Percentiles rank a stretch among this genome's conserved stretches.
These are phyloP conservation scores for Carcharodon carcharias DNA, from an alignment of 2,797 vertebrate genomes.

Conservation along the genomic window DNA sequence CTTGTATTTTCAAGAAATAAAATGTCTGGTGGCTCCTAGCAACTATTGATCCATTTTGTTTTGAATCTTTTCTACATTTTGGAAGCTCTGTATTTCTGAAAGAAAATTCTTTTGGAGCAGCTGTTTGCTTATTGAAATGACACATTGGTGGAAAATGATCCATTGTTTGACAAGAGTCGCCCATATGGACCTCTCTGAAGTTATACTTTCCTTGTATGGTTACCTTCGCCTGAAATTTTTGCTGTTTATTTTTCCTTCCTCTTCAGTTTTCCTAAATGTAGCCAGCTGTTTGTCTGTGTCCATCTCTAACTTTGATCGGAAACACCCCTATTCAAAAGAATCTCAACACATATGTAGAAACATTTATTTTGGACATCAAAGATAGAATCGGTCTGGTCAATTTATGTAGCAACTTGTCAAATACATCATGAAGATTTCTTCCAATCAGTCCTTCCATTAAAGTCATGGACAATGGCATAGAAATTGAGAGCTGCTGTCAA, in stretches of 20 bases:
- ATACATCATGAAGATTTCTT: neutral
- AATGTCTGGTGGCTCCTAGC: neutral
- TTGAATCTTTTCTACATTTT: neutral
- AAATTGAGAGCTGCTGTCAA: neutral
- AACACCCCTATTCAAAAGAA: neutral
- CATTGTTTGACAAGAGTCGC: constrained; percentile 18
- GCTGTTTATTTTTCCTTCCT: neutral
- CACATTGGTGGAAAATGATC: neutral
- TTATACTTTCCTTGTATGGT: neutral
- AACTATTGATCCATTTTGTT: constrained; percentile 20
- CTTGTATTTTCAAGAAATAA: neutral
- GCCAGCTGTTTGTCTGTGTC: neutral
- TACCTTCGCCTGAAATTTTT: neutral
- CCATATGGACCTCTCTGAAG: neutral
- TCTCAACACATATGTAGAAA: neutral
- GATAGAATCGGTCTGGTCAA: neutral
- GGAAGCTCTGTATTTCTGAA: neutral
- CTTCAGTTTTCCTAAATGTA: neutral
- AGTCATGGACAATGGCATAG: neutral
- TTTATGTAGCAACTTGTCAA: neutral
- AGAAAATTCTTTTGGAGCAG: neutral
- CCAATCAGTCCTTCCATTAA: neutral
- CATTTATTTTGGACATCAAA: neutral
- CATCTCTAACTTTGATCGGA: neutral
- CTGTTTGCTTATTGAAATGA: neutral